Base-by-base conservation (phyloP, 1,140 invertebrate species). In the Hylaeus anthracinus region DNA sequence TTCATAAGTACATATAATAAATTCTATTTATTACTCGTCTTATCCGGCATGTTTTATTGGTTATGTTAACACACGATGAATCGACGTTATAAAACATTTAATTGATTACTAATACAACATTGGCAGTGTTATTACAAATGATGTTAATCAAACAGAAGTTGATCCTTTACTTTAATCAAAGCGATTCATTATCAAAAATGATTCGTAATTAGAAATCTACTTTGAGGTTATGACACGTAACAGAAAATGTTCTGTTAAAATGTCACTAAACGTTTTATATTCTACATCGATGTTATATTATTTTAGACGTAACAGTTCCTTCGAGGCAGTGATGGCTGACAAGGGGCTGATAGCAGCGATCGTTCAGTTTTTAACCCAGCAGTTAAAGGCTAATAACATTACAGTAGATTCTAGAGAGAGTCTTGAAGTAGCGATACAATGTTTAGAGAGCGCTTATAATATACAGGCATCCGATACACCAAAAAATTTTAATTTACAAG, bases 351-450 rank as follows among this genome's bases (percentile, higher is more conserved):
- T 93, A 10, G 88, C 92, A 64, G 90, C 91, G 10, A 92, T 94
- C 51, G 89, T 94, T 51, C 86, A 92, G 75, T 94, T 94, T 86
- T 81, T 94, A 65, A 92, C 88, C 6, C 87, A 93, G 48, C 91
- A 94, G 78, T 87, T 93, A 65, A 91, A 93, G 45, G 88, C 92
- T 77, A 91, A 90, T 45, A 85, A 91, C 53, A 90, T 93, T 63
- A 91, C 93, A 45, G 92, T 94, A 53, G 97, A 97, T 90, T 95
- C 96, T 8, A 94, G 95, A 71, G 97, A 98, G 91, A 97, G 97
- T 91, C 94, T 98, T 72, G 97, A 98, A 92, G 96, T 97, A 63
- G 96, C 96, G 12, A 95, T 96, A 81, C 97, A 98, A 92, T 98
- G 97, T 91, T 94, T 98, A 80, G 97, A 98, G 91, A 96, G 96